Percentiles rank a stretch among this genome's conserved stretches.
Conservation (phyloP, 2,113 vertebrate genomes). For the Labeo catla region DNA sequence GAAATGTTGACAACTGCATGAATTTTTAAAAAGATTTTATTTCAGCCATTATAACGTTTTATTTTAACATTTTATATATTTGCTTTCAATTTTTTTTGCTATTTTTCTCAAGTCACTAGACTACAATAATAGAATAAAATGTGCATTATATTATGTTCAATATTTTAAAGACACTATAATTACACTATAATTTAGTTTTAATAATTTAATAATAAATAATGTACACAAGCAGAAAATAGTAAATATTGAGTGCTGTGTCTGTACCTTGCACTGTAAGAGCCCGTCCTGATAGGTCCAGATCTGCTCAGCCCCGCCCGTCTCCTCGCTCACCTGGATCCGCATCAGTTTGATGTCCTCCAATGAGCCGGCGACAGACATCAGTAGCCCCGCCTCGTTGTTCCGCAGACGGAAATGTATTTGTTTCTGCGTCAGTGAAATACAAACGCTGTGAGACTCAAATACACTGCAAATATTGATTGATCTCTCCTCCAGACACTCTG, state of each 20-base stretch:
- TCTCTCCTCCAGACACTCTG: background rate
- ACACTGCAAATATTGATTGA: background rate
- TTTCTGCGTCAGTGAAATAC: slow-evolving; percentile 75
- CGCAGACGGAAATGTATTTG: slow-evolving; percentile 84
- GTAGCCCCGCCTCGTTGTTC: slow-evolving; percentile 82
- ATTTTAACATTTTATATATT: too few species aligned
- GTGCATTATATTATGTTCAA: too few species aligned
- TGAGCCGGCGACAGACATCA: slow-evolving; percentile 87
- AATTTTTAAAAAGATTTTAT: too few species aligned
- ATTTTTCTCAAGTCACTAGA: too few species aligned
- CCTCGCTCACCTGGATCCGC: slow-evolving; percentile 84
- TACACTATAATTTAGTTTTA: background rate
- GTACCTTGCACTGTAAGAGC: slow-evolving; percentile 85
- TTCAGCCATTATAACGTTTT: too few species aligned
- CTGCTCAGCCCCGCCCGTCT: slow-evolving; percentile 82
- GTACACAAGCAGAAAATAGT: background rate
- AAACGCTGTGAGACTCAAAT: background rate
- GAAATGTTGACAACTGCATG: too few species aligned
- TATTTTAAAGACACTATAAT: background rate
- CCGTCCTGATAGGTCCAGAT: slow-evolving; percentile 91
- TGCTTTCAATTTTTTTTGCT: too few species aligned
- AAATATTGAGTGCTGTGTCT: too few species aligned
- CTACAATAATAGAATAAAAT: too few species aligned
- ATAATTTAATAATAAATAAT: background rate
- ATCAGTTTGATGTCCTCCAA: slow-evolving; percentile 88